Conservation (phyloP, 2,888 invertebrate species). For the Drosophila eohydei region DNA sequence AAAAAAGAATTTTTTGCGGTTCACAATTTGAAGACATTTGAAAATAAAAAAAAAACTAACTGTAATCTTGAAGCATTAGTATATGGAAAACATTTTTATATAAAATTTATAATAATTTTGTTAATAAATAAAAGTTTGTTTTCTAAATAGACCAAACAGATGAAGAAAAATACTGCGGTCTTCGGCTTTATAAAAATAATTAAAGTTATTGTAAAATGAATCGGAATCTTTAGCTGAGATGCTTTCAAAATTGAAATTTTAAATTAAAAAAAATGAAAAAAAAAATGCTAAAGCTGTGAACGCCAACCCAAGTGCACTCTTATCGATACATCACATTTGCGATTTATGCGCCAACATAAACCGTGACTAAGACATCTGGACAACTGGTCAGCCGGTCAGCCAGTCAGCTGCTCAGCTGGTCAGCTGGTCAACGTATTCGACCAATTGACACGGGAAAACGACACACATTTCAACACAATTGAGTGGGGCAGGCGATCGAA, state of each 20-base stretch:
- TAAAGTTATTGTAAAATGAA: neutral
- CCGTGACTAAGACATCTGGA: slow-evolving; percentile 49
- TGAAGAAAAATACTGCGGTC: neutral
- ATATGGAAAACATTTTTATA: too few species aligned
- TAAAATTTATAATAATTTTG: too few species aligned
- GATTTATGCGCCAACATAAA: slow-evolving; percentile 17
- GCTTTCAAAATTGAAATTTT: neutral
- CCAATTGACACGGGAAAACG: slow-evolving; percentile 68
- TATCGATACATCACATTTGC: slow-evolving; percentile 37
- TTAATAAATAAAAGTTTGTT: too few species aligned
- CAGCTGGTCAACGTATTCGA: slow-evolving; percentile 25
- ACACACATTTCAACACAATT: slow-evolving; percentile 60
- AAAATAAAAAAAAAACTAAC: too few species aligned
- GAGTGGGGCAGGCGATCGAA: slow-evolving; percentile 28
- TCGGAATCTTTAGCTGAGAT: neutral
- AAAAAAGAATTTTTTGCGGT: too few species aligned
- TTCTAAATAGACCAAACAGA: too few species aligned
- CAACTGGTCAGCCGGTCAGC: slow-evolving; percentile 20
- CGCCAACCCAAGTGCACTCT: slow-evolving; percentile 5
- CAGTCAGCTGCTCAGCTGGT: slow-evolving; percentile 22
- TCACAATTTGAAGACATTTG: too few species aligned
- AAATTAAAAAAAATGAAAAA: neutral
- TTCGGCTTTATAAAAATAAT: neutral
- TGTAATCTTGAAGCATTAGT: too few species aligned
- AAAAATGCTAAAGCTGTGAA: neutral